A percentile compares a stretch with the other conserved stretches of the same genome.
phyloP scores from a whole-genome alignment of 2,113 vertebrate genomes.

The Tetrao urogallus region DNA sequence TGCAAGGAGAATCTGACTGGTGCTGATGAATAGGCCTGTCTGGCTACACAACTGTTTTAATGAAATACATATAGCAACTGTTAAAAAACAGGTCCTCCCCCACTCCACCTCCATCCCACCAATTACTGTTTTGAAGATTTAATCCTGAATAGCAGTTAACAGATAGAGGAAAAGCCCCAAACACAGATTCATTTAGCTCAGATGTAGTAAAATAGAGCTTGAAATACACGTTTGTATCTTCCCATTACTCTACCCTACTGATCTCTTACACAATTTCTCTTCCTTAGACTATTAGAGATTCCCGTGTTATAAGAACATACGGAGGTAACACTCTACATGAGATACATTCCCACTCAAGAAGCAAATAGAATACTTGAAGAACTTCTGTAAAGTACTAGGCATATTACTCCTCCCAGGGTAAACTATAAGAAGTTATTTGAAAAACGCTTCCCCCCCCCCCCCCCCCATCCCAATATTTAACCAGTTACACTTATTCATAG shows the following conservation, averaged over 20 bases:
- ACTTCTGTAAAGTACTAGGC: neutral
- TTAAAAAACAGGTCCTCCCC: neutral
- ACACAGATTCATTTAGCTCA: neutral
- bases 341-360: neutral
- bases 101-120: neutral
- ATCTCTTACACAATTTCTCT: neutral
- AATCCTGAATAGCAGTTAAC: neutral
- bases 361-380: neutral
- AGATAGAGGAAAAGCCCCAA: neutral
- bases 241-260: accelerated
- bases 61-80: neutral
- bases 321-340: neutral
- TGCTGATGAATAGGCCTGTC: neutral
- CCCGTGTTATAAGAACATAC: neutral
- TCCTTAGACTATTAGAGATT: neutral
- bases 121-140: neutral
- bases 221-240: neutral
- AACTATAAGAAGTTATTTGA: neutral
- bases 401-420: neutral
- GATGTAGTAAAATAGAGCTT: neutral
- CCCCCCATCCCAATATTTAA: neutral
- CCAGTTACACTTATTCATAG: neutral
- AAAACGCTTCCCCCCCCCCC: neutral
- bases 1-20: neutral
- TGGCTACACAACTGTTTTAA: neutral